Percentiles rank a stretch among this genome's conserved stretches.
These are phyloP conservation scores for Mesembrinibis cayennensis DNA, from an alignment of 2,113 vertebrate species.

Conservation along the genomic window DNA sequence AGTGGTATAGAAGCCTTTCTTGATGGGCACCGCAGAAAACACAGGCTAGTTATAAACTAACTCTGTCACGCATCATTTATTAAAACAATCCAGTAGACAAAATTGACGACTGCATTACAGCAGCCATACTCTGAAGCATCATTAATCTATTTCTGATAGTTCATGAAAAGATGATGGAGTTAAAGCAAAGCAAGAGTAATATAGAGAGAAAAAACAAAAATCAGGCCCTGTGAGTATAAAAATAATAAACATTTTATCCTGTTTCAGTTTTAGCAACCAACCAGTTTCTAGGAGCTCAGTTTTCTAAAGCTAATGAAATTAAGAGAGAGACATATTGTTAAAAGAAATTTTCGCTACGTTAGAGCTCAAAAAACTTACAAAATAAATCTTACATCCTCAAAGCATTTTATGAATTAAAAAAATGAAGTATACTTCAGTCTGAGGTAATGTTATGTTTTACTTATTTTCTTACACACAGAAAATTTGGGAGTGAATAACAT, in stretches of 20 bases:
- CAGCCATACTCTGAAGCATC: neutral
- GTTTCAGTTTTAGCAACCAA: neutral
- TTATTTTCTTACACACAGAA: neutral
- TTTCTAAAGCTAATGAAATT: neutral
- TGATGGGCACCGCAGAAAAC: neutral
- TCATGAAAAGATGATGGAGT: neutral
- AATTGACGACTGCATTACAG: neutral
- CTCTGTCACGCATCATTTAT: neutral
- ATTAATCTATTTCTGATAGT: neutral
- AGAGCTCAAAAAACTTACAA: neutral
- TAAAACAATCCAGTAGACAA: neutral
- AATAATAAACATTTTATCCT: neutral
- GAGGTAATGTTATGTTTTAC: neutral
- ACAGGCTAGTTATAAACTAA: neutral
- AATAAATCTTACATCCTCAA: neutral
- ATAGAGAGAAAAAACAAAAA: neutral
- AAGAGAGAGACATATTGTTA: neutral
- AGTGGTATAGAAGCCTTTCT: neutral
- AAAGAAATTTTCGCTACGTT: neutral
- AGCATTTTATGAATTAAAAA: neutral
- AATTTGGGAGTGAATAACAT: neutral
- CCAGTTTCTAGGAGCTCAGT: neutral
- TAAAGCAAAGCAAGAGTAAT: neutral
- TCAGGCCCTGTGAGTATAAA: neutral
- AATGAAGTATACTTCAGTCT: neutral